Base-by-base conservation (phyloP, 2,113 vertebrate genomes). In the Caloenas nicobarica region DNA sequence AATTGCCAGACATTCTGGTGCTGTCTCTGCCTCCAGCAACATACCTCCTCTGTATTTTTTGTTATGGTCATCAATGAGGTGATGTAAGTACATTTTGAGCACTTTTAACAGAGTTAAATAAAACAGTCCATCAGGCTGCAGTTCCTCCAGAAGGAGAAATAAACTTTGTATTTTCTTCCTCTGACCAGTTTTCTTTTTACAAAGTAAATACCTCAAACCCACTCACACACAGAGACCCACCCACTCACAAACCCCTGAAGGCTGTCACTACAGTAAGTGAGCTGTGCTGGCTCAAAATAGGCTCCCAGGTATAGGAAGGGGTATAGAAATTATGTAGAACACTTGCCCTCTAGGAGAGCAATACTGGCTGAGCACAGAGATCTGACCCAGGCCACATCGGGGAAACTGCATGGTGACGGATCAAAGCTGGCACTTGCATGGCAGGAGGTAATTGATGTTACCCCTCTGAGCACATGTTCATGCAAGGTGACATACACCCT, bases 31-130 rank as follows among this genome's bases (percentile, higher is more conserved):
- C 42, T 73, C 29, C 17, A 71, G 91, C 83, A 66, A 71, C 60
- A 70, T 81, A 72, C 46, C 40, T 82, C 64, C 50, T 53, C 23
- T 89, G 31, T 44, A 46, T 62, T 73, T 77, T 53, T 36, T 23
- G 14, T 79, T 54, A 93, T 15, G 34, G 66, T 48, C 91, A 96
- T 56, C 78, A 80, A 61, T 68, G 74, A 84, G 68, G 56, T 38
- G 5, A 24, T 13, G 4, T 84, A n/a, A 88, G 4, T 64, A 66
- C 89, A 19, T 91, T 95, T 82, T 58, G 60, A 56, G 58, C 61
- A 81, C 89, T 94, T 96, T 91, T 77, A 98, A 95, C 51, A 88
- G 85, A 96, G 68, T 88, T 65, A 29, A 93, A 69, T 96, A 86
- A 96, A 94, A 87, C 69, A 97, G 74, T 44, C 66, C 31, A 12